Evolutionary conservation across 2,797 vertebrate genomes (phyloP), one percentile per base, ranked within the genome.

Genomic region (Labroides dimidiatus): DNA sequence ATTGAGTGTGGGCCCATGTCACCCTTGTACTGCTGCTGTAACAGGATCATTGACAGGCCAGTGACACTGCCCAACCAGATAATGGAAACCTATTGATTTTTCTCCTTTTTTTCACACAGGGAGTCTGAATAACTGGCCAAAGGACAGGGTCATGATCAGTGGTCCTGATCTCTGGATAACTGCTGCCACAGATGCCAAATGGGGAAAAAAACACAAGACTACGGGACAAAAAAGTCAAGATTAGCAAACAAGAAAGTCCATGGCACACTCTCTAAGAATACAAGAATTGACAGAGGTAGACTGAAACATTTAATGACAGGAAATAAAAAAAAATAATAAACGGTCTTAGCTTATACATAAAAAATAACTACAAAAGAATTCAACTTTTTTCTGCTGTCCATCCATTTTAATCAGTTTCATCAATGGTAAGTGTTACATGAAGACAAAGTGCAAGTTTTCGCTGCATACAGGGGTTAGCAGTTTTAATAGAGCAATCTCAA

Each of bases 41-140:
- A 96, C 96, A 93, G 96, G 96, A 96, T 98, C 96, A 97, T 96
- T 97, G 97, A 97, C 97, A 97, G 94, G 93, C 95, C 93, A 95
- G 94, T 97, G 97, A 99, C 97, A 98, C 95, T 93, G 94, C 94
- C 93, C 89, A 94, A 97, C 93, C 95, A 91, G 93, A 97, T 99
- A 98, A 99, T 99, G 96, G 97, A 98, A 98, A 97, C 95, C 93
- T 97, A 99, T 98, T 96, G 98, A 99, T 99, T 99, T 97, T 95
- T 89, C 58, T 83, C 68, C 53, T 66, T 69, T 74, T 68, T 77
- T 51, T 61, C 50, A 64, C 65, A 69, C 81, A 81, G 84, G 85
- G 80, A 88, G 93, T 87, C 90, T 93, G 93, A 95, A 94, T 92
- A 92, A 95, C 93, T 80, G 91, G 92, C 90, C 85, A 63, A 87